phyloP scores from a whole-genome alignment of 1,140 invertebrate genomes.

The Heterodera carotae region DNA sequence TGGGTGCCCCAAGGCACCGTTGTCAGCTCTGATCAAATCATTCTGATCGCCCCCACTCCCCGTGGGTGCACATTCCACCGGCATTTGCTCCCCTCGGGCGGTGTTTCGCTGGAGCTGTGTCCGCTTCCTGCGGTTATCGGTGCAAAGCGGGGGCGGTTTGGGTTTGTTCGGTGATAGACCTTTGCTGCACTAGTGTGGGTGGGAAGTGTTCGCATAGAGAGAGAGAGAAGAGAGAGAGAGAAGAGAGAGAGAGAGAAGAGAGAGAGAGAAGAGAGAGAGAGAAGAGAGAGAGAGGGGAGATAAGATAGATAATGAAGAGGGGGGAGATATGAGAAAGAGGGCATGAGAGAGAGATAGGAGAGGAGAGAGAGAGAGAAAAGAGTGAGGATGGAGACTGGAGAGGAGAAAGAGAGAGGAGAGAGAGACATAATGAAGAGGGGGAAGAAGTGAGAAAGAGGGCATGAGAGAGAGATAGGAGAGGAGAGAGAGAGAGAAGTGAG shows the following conservation, averaged over 20 bases:
- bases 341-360: too few species aligned
- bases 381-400: too few species aligned
- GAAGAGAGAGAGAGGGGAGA: background rate
- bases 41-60: background rate
- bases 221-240: background rate
- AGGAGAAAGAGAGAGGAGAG: too few species aligned
- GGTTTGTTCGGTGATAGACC: background rate
- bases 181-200: background rate
- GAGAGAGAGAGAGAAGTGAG: background rate
- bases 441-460: too few species aligned
- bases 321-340: background rate
- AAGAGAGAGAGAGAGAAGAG: background rate
- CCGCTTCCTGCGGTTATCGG: background rate
- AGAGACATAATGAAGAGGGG: too few species aligned
- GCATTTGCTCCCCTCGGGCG: background rate
- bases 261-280: too few species aligned
- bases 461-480: too few species aligned
- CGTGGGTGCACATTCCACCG: background rate
- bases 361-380: too few species aligned
- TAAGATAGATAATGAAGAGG: background rate
- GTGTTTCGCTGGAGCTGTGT: background rate
- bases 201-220: background rate
- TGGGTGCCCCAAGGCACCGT: background rate
- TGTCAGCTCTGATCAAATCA: constrained; percentile 3
- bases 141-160: constrained; percentile 21